These are phyloP conservation scores for Erebia ligea DNA, from an alignment of 2,888 invertebrate species.

Conservation along the genomic window DNA sequence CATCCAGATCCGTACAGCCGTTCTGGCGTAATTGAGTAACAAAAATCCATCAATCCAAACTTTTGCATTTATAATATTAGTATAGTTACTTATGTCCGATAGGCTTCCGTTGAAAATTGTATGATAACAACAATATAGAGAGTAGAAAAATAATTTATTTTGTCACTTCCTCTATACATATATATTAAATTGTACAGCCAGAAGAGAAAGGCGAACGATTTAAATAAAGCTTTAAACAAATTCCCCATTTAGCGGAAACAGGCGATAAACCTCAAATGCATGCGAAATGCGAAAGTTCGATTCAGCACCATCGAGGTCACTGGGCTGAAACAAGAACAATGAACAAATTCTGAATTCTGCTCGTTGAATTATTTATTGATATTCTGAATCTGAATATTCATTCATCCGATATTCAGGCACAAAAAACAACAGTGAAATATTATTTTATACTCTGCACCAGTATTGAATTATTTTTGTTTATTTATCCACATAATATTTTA, in stretches of 20 bases:
- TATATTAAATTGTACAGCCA: conserved; percentile 1
- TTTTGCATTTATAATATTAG: too few species aligned
- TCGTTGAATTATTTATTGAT: conserved; percentile 27
- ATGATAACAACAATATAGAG: neutral
- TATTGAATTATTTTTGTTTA: neutral
- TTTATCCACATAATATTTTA: neutral
- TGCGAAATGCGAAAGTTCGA: conserved; percentile 34
- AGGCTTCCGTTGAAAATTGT: neutral
- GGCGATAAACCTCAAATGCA: conserved; percentile 27
- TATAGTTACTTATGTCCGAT: too few species aligned
- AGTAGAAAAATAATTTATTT: neutral
- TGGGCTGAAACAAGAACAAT: conserved; percentile 38
- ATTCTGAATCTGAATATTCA: conserved; percentile 19
- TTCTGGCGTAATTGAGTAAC: too few species aligned
- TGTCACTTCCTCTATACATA: conserved; percentile 15
- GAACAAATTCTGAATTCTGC: conserved; percentile 25
- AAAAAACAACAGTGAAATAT: conserved; percentile 18
- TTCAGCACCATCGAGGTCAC: conserved; percentile 34
- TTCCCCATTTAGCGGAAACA: conserved; percentile 26
- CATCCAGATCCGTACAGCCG: too few species aligned
- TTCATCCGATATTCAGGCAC: conserved; percentile 14
- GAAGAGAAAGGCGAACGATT: conserved; percentile 25
- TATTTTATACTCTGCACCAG: conserved; percentile 12
- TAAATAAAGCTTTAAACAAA: conserved; percentile 27
- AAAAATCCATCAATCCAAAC: too few species aligned